phyloP scores from a whole-genome alignment of 2,797 vertebrate genomes.

The Distichodus sexfasciatus region DNA sequence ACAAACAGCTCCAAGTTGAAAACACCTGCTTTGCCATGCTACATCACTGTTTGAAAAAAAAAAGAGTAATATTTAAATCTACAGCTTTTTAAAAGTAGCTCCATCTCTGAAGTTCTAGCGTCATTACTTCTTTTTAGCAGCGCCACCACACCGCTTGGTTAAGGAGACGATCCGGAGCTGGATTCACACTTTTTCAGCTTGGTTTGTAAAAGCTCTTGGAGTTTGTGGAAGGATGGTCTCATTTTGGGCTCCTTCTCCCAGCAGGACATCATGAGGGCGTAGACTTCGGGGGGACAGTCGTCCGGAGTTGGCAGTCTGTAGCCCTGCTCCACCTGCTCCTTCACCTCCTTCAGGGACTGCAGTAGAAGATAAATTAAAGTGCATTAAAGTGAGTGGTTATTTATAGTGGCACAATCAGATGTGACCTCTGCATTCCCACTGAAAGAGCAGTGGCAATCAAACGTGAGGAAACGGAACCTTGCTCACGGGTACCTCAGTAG shows the following conservation, averaged over 20 bases:
- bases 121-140: no score
- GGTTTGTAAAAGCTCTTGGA: constrained; percentile 78
- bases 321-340: constrained; percentile 77
- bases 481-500: no score
- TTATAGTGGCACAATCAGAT: no score
- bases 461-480: no score
- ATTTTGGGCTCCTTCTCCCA: constrained; percentile 84
- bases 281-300: constrained; percentile 73
- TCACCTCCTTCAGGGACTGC: constrained; percentile 83
- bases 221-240: constrained; percentile 83
- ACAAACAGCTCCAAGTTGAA: no score
- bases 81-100: no score
- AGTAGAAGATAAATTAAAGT: constrained; percentile 5
- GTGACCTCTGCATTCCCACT: no score
- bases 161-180: not conserved
- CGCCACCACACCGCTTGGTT: not conserved
- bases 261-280: constrained; percentile 85
- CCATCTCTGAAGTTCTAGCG: no score
- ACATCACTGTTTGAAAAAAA: no score
- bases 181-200: constrained; percentile 59
- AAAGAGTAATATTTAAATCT: no score
- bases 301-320: constrained; percentile 88
- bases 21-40: no score
- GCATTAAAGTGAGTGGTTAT: not conserved
- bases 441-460: no score